Evolutionary conservation across 2,797 vertebrate species (phyloP), one percentile per base, ranked within the genome.

Genomic region (Fistularia tabacaria): DNA sequence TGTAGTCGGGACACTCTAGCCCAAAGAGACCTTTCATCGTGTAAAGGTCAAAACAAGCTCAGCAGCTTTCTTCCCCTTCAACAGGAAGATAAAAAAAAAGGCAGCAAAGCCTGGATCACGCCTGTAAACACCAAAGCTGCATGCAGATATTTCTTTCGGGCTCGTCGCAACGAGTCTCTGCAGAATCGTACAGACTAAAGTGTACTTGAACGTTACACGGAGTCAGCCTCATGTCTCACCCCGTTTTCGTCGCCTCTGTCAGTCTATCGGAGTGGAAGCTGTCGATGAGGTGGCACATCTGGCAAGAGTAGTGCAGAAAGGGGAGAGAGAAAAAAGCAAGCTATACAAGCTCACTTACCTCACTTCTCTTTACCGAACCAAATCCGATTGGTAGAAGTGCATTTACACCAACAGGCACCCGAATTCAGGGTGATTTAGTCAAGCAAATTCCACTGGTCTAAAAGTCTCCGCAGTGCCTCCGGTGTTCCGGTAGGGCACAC

Each of bases 231-330:
- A 5, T 25, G 25, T 25, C 25, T 25, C 25, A 25, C 25, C 25
- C 25, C 25, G 2, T 25, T 25, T 25, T 25, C 25, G 25, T 25
- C 25, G 25, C 25, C 36, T 57, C 51, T 9, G 37, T 7, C 67
- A 47, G 51, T 10, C 74, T 64, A 70, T 48, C 53, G 25, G 59
- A 47, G 7, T 0, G 55, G 47, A 59, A 58, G 70, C 76, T 66
- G 69, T 64, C 74, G 87, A 64, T 88, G 88, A 90, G 83, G 85
- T 90, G 89, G 87, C 88, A 90, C 82, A 79, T 86, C 81, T 87
- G 82, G 58, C 60, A 36, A 51, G 44, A 64, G 36, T 9, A 40
- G 9, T 56, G 48, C 54, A 38, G 48, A 10, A 36, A 52, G 45
- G 47, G 3, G 4, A 52, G 45, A 47, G 6, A 14, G 13, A 11